phyloP scores from a whole-genome alignment of 2,888 invertebrate species.

The Netelia inedita region DNA sequence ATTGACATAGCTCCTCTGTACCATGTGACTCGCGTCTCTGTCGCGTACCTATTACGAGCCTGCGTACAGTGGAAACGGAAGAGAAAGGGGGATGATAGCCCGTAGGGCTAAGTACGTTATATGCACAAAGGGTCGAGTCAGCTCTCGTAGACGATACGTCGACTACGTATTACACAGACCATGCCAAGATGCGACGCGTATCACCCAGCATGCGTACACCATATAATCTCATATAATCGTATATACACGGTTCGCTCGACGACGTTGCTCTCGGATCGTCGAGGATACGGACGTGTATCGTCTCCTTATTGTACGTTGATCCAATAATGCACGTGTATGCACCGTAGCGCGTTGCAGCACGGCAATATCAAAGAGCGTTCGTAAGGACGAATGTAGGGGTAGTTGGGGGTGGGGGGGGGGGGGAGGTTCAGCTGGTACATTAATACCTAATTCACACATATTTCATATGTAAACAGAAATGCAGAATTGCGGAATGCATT shows the following conservation, averaged over 20 bases:
- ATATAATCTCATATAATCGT: constrained; percentile 1
- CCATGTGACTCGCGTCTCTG: not conserved
- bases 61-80: not conserved
- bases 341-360: too few relatives aligned
- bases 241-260: not conserved
- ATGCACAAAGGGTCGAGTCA: constrained; percentile 15
- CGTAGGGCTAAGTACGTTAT: not conserved
- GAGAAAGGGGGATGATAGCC: not conserved
- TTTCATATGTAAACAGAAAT: not conserved
- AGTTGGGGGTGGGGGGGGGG: too few relatives aligned
- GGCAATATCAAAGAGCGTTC: too few relatives aligned
- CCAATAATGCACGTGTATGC: too few relatives aligned
- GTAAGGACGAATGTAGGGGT: too few relatives aligned
- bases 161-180: too few relatives aligned
- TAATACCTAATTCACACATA: constrained; percentile 6
- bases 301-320: not conserved
- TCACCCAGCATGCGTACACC: not conserved
- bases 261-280: not conserved
- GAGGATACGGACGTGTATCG: not conserved
- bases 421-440: too few relatives aligned
- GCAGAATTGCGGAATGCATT: not conserved
- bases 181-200: not conserved
- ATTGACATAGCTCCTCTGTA: not conserved
- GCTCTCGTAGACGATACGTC: not conserved
- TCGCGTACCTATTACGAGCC: not conserved